phyloP scores from a whole-genome alignment of 2,888 invertebrate genomes.

The Apamea anceps region DNA sequence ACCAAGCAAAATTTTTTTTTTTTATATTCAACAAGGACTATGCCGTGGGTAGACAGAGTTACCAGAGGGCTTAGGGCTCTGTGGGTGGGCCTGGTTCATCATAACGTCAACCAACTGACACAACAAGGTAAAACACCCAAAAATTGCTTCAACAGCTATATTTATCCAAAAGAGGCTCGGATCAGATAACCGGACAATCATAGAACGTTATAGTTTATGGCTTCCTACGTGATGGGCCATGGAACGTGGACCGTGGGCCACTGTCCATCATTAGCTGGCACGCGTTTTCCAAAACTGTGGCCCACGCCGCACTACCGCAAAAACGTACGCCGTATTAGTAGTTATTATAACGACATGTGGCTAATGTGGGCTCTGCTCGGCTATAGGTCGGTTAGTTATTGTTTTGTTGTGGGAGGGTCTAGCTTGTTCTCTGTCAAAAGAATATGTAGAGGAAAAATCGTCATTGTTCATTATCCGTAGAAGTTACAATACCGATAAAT shows the following conservation, averaged over 20 bases:
- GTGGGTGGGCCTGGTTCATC: conserved; percentile 34
- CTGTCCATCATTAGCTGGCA: conserved; percentile 64
- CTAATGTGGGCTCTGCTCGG: conserved; percentile 55
- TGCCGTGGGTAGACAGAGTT: conserved; percentile 31
- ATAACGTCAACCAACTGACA: conserved; percentile 25
- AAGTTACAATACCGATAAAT: neutral
- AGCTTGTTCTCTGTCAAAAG: conserved; percentile 11
- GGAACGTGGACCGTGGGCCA: conserved; percentile 19
- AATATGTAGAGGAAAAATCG: neutral
- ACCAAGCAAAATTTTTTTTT: too few relatives aligned
- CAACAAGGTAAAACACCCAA: conserved; percentile 36
- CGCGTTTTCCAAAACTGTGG: conserved; percentile 53
- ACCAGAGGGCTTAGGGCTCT: conserved; percentile 17
- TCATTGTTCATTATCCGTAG: neutral
- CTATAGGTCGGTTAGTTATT: conserved; percentile 35
- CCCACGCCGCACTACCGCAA: conserved; percentile 63
- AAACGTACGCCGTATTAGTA: conserved; percentile 61
- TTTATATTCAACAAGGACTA: conserved; percentile 2
- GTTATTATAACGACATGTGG: conserved; percentile 61
- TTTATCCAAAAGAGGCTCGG: conserved; percentile 39
- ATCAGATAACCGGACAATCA: conserved; percentile 41
- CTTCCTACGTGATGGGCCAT: conserved; percentile 55
- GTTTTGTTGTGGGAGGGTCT: conserved; percentile 35
- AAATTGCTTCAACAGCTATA: conserved; percentile 19
- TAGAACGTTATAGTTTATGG: conserved; percentile 37